Conservation (phyloP, 2,113 vertebrate genomes). For the Malurus elegans region DNA sequence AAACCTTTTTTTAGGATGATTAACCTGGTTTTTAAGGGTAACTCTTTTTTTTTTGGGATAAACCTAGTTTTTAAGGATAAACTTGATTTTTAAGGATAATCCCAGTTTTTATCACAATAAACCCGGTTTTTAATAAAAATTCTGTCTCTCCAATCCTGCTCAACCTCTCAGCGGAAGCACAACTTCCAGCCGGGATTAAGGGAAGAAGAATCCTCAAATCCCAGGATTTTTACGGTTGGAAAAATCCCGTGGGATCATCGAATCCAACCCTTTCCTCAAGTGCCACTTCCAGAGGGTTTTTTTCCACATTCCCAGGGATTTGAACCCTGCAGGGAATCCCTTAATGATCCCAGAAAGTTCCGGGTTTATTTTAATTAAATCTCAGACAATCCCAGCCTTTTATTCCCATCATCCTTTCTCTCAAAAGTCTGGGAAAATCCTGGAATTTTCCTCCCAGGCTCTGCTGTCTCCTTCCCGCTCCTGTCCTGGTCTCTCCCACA, state of each 20-base stretch:
- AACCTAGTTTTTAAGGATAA: background rate
- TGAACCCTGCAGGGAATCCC: background rate
- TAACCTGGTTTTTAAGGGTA: background rate
- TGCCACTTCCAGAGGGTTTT: background rate
- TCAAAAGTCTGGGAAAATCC: background rate
- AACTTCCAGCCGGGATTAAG: background rate
- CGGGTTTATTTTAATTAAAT: accelerated
- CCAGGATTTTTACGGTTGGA: background rate
- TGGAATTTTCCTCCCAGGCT: background rate
- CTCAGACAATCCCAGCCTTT: background rate
- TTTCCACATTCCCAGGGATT: background rate
- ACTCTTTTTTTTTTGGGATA: background rate
- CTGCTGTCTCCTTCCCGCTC: background rate
- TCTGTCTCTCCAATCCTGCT: accelerated
- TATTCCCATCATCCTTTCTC: background rate
- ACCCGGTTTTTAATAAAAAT: background rate
- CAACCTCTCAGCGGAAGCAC: background rate
- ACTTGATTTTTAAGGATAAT: background rate
- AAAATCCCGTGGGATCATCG: background rate
- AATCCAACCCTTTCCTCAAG: background rate
- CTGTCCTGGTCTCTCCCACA: accelerated
- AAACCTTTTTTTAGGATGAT: too few species aligned
- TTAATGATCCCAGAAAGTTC: background rate
- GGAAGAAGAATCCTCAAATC: background rate
- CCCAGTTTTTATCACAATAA: background rate